These are phyloP conservation scores for Andrena dorsata DNA, from an alignment of 2,888 invertebrate species.

Conservation along the genomic window DNA sequence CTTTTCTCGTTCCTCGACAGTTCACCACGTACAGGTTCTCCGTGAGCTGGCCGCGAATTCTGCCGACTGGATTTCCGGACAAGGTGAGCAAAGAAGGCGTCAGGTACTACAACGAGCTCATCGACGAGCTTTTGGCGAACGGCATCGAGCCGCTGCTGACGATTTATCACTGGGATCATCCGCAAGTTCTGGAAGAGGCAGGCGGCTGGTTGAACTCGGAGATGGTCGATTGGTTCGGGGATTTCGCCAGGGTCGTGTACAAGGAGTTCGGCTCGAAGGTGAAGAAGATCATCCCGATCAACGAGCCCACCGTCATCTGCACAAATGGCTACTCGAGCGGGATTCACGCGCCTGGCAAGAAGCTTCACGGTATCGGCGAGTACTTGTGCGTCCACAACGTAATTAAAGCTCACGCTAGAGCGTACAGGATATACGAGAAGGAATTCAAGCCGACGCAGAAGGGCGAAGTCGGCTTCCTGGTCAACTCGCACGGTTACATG, in stretches of 20 bases:
- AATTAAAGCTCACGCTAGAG: slow-evolving; percentile 90
- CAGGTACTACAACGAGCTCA: slow-evolving; percentile 85
- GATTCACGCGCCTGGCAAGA: slow-evolving; percentile 64
- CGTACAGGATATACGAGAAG: slow-evolving; percentile 88
- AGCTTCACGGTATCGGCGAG: slow-evolving; percentile 86
- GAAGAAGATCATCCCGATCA: slow-evolving; percentile 91
- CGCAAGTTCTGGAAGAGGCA: slow-evolving; percentile 88
- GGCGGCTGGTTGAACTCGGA: slow-evolving; percentile 90
- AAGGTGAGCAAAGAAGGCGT: slow-evolving; percentile 83
- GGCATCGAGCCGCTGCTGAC: slow-evolving; percentile 90
- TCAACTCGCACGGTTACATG: slow-evolving; percentile 51
- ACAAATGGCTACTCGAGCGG: slow-evolving; percentile 85
- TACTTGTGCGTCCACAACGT: slow-evolving; percentile 91
- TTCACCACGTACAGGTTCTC: slow-evolving; percentile 77
- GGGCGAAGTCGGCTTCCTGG: slow-evolving; percentile 84
- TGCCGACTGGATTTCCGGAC: slow-evolving; percentile 84
- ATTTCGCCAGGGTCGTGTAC: slow-evolving; percentile 88
- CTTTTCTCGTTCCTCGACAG: slow-evolving; percentile 14
- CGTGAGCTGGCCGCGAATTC: slow-evolving; percentile 85
- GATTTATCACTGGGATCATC: slow-evolving; percentile 91
- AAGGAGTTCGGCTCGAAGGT: slow-evolving; percentile 88
- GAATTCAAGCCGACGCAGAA: slow-evolving; percentile 87
- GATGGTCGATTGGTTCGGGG: slow-evolving; percentile 88
- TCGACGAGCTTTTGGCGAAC: slow-evolving; percentile 85
- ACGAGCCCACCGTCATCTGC: slow-evolving; percentile 89